These are phyloP conservation scores for Oxygymnocypris stewartii DNA, from an alignment of 2,113 vertebrate species.

Conservation along the genomic window DNA sequence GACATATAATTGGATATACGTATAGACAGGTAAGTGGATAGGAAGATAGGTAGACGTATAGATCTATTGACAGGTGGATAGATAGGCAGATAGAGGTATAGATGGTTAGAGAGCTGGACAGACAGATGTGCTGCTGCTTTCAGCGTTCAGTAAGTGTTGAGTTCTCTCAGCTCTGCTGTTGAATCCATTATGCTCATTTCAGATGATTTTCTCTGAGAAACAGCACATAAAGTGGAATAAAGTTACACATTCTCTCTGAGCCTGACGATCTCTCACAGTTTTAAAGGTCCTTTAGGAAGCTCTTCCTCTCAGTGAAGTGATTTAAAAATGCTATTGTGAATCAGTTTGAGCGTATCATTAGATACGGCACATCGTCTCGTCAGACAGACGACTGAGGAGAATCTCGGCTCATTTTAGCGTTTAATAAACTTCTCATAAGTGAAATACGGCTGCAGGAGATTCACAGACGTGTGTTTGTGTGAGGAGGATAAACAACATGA, in stretches of 20 bases:
- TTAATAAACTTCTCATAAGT: slow-evolving; percentile 7
- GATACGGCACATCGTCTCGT: neutral
- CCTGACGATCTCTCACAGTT: neutral
- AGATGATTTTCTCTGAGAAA: neutral
- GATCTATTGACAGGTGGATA: neutral
- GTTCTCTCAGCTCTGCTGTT: slow-evolving; percentile 11
- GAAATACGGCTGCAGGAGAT: neutral
- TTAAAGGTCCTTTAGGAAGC: neutral
- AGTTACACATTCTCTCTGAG: neutral
- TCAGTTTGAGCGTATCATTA: slow-evolving; percentile 6
- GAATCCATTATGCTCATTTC: neutral
- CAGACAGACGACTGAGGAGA: neutral
- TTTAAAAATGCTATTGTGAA: neutral
- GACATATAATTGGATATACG: neutral
- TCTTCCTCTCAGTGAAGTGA: neutral
- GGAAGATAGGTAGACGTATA: neutral
- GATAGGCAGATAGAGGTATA: neutral
- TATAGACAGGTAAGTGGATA: neutral
- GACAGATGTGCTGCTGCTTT: neutral
- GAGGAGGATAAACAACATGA: neutral
- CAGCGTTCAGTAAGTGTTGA: neutral
- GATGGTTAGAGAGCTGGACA: neutral
- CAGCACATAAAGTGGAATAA: neutral
- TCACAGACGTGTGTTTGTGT: neutral
- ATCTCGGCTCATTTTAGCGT: neutral